These are phyloP conservation scores for Aphelenchoides avenae DNA, from an alignment of 1,140 invertebrate genomes.

Conservation along the genomic window DNA sequence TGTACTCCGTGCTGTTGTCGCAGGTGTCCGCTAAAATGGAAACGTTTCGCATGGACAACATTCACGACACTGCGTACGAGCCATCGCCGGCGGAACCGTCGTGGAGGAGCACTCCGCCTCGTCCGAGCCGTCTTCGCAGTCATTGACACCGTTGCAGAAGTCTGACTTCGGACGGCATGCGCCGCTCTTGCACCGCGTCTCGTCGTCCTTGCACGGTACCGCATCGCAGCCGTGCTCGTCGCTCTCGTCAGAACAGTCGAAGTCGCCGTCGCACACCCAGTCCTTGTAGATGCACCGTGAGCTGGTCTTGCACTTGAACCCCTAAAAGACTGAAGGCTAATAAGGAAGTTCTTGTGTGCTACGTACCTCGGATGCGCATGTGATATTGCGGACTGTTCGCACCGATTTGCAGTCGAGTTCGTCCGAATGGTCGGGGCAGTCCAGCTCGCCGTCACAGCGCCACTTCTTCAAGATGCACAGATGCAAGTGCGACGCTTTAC, in stretches of 20 bases:
- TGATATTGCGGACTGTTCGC: no score
- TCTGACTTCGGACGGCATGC: slow-evolving; percentile 67
- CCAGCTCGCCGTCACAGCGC: slow-evolving; percentile 72
- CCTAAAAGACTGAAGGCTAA: slow-evolving; percentile 45
- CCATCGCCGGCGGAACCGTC: background rate
- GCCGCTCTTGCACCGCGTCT: slow-evolving; percentile 66
- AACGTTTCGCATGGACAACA: background rate
- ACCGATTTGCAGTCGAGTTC: slow-evolving; percentile 29
- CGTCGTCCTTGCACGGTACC: slow-evolving; percentile 13
- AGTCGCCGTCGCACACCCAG: slow-evolving; percentile 40
- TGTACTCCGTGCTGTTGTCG: slow-evolving; percentile 39
- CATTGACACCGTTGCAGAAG: slow-evolving; percentile 67
- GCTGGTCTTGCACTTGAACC: slow-evolving; percentile 53
- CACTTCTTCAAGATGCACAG: slow-evolving; percentile 77
- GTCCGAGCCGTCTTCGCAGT: slow-evolving; percentile 75
- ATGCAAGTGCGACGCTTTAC: slow-evolving; percentile 71
- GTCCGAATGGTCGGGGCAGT: slow-evolving; percentile 44
- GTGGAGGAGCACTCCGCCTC: slow-evolving; percentile 65
- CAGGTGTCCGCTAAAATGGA: slow-evolving; percentile 15
- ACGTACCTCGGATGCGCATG: background rate
- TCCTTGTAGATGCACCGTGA: slow-evolving; percentile 53
- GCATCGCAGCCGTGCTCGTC: slow-evolving; percentile 15
- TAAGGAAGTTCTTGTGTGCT: no score
- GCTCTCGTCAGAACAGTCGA: slow-evolving; percentile 31
- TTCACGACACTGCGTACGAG: slow-evolving; percentile 9